These are phyloP conservation scores for Sycophila sp. DNA, from an alignment of 1,140 invertebrate genomes.

Conservation along the genomic window DNA sequence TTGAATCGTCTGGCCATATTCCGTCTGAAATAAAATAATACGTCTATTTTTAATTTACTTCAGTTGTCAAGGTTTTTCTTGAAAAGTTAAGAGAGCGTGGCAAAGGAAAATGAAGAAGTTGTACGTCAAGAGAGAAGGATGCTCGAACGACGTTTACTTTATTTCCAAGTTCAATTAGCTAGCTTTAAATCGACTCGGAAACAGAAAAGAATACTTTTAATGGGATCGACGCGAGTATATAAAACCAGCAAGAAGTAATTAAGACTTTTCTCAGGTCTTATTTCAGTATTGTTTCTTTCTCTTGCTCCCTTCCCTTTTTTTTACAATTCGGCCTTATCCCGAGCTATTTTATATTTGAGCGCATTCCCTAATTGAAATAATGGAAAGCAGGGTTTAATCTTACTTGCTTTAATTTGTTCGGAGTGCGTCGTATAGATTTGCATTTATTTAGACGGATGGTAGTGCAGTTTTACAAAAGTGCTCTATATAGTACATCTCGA, in stretches of 20 bases:
- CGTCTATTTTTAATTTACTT: too few relatives aligned
- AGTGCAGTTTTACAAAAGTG: too few relatives aligned
- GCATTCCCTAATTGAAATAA: background rate
- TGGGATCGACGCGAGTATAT: background rate
- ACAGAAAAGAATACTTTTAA: slow-evolving; percentile 4
- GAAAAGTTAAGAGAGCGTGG: background rate
- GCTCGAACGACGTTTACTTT: slow-evolving; percentile 5
- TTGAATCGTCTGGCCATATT: too few relatives aligned
- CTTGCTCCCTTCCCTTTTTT: background rate
- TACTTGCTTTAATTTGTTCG: too few relatives aligned
- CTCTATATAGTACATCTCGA: too few relatives aligned
- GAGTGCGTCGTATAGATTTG: too few relatives aligned
- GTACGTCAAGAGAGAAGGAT: too few relatives aligned
- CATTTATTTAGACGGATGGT: too few relatives aligned
- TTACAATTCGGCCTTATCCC: background rate
- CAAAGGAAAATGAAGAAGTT: background rate
- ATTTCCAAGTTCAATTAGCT: slow-evolving; percentile 19
- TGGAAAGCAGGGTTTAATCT: too few relatives aligned
- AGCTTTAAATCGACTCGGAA: background rate
- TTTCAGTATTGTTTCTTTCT: background rate
- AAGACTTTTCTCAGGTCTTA: slow-evolving; percentile 4
- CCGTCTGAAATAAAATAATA: too few relatives aligned
- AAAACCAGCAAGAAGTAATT: slow-evolving; percentile 6
- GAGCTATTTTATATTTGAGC: background rate
- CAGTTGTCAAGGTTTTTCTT: too few relatives aligned